Base-by-base conservation (phyloP, 2,888 invertebrate species). In the Spodoptera littoralis region DNA sequence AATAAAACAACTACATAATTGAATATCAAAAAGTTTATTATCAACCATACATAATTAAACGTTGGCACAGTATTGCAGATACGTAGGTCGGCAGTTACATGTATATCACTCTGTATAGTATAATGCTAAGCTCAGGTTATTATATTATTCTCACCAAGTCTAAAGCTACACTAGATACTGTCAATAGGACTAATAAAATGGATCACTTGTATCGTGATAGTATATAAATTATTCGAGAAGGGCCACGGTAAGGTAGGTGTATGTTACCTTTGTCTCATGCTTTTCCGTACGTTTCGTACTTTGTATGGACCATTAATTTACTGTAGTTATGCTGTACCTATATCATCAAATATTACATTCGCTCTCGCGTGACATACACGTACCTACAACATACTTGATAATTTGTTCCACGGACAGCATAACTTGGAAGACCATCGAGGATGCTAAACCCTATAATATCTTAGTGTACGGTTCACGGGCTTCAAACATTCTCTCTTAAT, bases 1-100 rank as follows among this genome's bases (percentile, higher is more conserved):
- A 84, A 82, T 83, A 64, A 85, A 85, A 85, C 84, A 69, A 77
- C 74, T 69, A 63, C 57, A 2, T 52, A 82, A 82, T 76, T 81
- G 85, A 88, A 89, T 92, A 90, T 90, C 85, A 91, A 91, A 91
- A 91, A 84, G 87, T 93, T 93, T 92, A 92, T 91, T 92, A 87
- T 88, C 81, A 91, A 91, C 84, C 86, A 86, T 90, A 90, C 84
- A 89, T 87, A 82, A 65, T 73, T 85, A 85, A 89, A 80, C 81
- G 89, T 92, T 93, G 93, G 93, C 93, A 93, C 92, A 89, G 85
- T 87, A 85, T 88, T 89, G 89, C 86, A 80, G 77, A 79, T 82
- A 78, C 78, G 82, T 82, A 83, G 75, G 77, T 81, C 80, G 86
- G 88, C 84, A 84, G 85, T 84, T 76, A 74, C 73, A 57, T 65